These are phyloP conservation scores for Leptothorax acervorum DNA, from an alignment of 2,888 invertebrate species.

Conservation along the genomic window DNA sequence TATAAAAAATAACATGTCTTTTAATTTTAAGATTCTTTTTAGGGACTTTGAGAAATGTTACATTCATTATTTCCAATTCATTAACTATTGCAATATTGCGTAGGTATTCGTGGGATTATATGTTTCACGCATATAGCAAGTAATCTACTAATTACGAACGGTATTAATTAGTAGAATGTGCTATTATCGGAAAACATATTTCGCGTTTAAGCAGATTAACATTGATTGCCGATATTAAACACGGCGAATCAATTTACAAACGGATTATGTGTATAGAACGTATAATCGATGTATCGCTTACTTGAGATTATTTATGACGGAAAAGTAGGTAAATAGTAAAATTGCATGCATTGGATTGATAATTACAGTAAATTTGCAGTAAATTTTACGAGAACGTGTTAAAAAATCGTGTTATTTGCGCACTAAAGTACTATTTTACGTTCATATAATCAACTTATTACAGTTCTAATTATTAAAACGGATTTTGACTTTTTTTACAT, in stretches of 20 bases:
- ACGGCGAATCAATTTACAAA: slow-evolving; percentile 54
- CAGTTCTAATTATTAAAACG: slow-evolving; percentile 41
- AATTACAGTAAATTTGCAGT: not conserved
- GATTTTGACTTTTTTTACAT: slow-evolving; percentile 25
- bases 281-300: slow-evolving; percentile 16
- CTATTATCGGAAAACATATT: slow-evolving; percentile 60
- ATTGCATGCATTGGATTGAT: slow-evolving; percentile 17
- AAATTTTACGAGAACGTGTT: not conserved
- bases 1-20: not conserved
- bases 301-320: slow-evolving; percentile 28
- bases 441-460: slow-evolving; percentile 29
- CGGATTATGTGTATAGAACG: slow-evolving; percentile 42
- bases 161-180: slow-evolving; percentile 55
- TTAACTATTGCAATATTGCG: slow-evolving; percentile 40
- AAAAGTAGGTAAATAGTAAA: slow-evolving; percentile 6
- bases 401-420: not conserved
- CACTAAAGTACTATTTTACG: slow-evolving; percentile 30
- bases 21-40: not conserved
- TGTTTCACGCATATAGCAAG: slow-evolving; percentile 42
- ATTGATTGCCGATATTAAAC: slow-evolving; percentile 52
- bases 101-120: slow-evolving; percentile 56
- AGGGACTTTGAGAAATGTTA: not conserved
- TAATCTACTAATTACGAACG: slow-evolving; percentile 52
- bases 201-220: slow-evolving; percentile 49
- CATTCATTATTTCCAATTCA: slow-evolving; percentile 28